Base-by-base conservation (phyloP, 2,113 vertebrate species). In the Calyptomena viridis region DNA sequence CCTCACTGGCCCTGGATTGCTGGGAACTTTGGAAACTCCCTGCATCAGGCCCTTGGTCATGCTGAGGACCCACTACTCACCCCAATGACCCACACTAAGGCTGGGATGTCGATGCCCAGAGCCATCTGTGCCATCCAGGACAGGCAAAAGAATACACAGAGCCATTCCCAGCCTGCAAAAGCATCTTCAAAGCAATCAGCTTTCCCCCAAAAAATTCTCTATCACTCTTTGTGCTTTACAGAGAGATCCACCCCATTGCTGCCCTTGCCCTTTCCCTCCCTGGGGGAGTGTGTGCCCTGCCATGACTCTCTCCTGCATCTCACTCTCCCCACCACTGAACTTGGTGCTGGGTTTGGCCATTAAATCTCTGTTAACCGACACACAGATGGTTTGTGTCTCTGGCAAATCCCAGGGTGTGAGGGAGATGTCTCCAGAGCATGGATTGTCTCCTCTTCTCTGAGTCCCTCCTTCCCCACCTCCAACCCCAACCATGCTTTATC, bases 311-410 rank as follows among this genome's bases (percentile, higher is more conserved):
- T 68, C 69, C 37, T 11, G 39, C 3, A 0, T 37, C 76, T 74
- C 2, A 1, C 49, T 75, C 56, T 91, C 59, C 81, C 39, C 78
- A 75, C 49, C 42, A 31, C 66, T 87, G 86, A 93, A 94, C 95
- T 74, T 35, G 79, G 74, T 89, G 91, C 83, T 21, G 47, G 64
- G 15, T 58, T 94, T 73, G 88, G 67, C 91, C 73, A 39, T 64
- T 87, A 95, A 91, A 96, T 64, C 44, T 89, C 79, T 50, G 31
- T 63, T 93, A 83, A 69, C 55, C 4, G 18, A 77, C 67, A 39
- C 42, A 75, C 95, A 96, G 96, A 87, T 95, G 93, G 90, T 96
- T 93, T 88, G 59, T 85, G 81, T 95, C 83, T 85, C 84, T 9
- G 31, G 69, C 92, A 96, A 95, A 94, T 95, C 86, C 92, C 94